phyloP scores from a whole-genome alignment of 1,140 invertebrate genomes.

The Penaeus japonicus region DNA sequence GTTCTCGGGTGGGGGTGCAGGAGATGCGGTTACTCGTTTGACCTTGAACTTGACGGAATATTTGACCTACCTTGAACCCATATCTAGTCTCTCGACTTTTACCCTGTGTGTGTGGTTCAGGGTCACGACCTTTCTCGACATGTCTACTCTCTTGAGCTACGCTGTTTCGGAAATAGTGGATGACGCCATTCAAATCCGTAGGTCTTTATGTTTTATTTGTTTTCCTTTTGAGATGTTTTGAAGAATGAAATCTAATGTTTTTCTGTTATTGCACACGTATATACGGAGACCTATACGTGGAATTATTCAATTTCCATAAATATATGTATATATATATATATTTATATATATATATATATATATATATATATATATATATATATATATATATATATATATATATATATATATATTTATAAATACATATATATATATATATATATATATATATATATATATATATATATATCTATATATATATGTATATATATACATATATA shows the following conservation, averaged over 20 bases:
- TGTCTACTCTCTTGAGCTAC: constrained; percentile 11
- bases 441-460: too few relatives aligned
- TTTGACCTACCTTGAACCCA: not conserved
- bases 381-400: too few relatives aligned
- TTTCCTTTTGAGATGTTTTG: not conserved
- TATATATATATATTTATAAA: too few relatives aligned
- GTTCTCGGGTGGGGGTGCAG: not conserved
- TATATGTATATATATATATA: too few relatives aligned
- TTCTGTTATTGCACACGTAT: not conserved
- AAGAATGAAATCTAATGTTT: not conserved
- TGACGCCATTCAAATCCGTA: not conserved
- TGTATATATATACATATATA: too few relatives aligned
- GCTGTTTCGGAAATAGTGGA: not conserved
- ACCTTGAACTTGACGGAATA: not conserved
- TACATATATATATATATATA: too few relatives aligned
- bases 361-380: too few relatives aligned
- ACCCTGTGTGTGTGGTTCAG: constrained; percentile 22
- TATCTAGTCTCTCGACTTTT: not conserved
- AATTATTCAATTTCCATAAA: too few relatives aligned
- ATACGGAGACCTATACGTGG: not conserved
- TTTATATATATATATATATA: too few relatives aligned
- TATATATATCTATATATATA: too few relatives aligned
- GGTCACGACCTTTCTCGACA: not conserved
- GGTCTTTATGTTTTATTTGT: too few relatives aligned
- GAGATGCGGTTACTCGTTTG: not conserved